Conservation (phyloP, 2,113 vertebrate species). For the Lutjanus erythropterus region DNA sequence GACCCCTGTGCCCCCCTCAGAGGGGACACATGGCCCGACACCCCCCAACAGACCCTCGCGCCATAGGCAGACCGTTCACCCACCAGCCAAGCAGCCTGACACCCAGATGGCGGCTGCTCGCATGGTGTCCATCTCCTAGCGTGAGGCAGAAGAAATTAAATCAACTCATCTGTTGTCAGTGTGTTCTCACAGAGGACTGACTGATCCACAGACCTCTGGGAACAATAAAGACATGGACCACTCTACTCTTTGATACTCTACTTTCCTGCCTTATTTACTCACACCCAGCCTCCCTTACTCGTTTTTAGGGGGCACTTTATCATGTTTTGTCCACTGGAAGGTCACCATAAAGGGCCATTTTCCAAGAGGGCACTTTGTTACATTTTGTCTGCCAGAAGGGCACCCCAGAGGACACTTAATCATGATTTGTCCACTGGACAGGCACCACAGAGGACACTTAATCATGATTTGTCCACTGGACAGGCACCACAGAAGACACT, state of each 20-base stretch:
- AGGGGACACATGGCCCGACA: constrained; percentile 73
- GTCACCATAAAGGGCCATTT: not conserved
- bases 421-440: too few species aligned
- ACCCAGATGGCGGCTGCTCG: constrained; percentile 69
- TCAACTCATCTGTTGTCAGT: constrained; percentile 46
- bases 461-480: too few species aligned
- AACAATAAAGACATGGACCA: not conserved
- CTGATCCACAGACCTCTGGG: constrained; percentile 15
- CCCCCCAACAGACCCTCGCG: constrained; percentile 65
- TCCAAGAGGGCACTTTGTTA: too few species aligned
- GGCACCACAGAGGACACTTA: too few species aligned
- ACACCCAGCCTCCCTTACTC: not conserved
- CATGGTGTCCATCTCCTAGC: constrained; percentile 4
- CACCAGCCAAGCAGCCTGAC: constrained; percentile 72
- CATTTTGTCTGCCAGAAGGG: too few species aligned
- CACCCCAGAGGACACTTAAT: too few species aligned
- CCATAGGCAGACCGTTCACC: constrained; percentile 62
- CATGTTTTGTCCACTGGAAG: not conserved
- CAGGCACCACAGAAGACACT: too few species aligned
- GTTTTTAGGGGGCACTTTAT: too few species aligned
- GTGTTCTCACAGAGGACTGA: constrained; percentile 20
- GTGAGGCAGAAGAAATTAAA: constrained; percentile 36
- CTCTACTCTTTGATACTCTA: not conserved
- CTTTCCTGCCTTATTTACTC: not conserved
- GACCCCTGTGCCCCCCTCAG: constrained; percentile 56